Percentiles rank a stretch among this genome's conserved stretches.
These are phyloP conservation scores for Turdus rufiventris DNA, from an alignment of 2,113 vertebrate genomes.

Conservation along the genomic window DNA sequence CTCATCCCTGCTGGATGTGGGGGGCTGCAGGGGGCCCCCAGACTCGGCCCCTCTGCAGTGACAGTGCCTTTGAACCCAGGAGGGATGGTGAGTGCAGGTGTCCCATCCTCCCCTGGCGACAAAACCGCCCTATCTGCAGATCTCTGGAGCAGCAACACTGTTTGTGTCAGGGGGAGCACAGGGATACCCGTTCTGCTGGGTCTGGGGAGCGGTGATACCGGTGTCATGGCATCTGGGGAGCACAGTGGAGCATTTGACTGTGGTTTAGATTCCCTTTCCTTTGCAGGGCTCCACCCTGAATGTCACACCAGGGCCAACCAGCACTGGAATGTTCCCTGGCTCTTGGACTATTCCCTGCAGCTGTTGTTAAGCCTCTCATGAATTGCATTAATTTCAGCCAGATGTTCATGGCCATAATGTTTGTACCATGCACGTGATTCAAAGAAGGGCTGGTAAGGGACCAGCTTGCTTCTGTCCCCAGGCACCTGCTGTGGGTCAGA, in stretches of 20 bases:
- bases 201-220: background rate
- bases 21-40: background rate
- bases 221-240: background rate
- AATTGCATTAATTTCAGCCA: background rate
- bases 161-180: background rate
- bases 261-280: background rate
- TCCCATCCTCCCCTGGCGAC: background rate
- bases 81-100: background rate
- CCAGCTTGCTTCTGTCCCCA: background rate
- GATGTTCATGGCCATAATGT: background rate
- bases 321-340: conserved; percentile 7
- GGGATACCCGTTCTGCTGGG: background rate
- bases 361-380: background rate
- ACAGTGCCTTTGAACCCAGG: background rate
- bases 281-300: background rate
- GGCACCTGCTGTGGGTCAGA: background rate
- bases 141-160: background rate
- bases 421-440: background rate
- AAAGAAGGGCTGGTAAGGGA: background rate
- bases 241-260: background rate
- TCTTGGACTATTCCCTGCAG: background rate
- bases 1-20: accelerated
- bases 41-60: background rate
- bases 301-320: background rate
- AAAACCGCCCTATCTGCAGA: accelerated